Evolutionary conservation across 92 coral and sea anemone species (phyloP).

Genomic region (Desmophyllum pertusum): DNA sequence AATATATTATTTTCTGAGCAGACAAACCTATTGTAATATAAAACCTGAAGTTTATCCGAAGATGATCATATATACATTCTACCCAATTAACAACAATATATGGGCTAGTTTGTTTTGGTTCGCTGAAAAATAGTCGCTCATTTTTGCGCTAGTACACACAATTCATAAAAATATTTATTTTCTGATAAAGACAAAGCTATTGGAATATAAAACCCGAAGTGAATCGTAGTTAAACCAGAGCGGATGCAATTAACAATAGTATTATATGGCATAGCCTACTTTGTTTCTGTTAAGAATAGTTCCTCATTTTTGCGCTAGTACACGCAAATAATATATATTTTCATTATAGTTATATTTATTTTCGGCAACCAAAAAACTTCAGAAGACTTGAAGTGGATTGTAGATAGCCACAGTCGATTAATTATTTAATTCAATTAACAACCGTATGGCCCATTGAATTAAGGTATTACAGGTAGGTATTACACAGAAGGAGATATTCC

Average conservation of each 20-base stretch:
- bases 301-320: not conserved
- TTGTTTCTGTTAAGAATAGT: not conserved
- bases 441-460: not conserved
- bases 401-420: not conserved
- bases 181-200: not conserved
- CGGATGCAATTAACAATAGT: not conserved
- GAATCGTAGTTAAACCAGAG: not conserved
- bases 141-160: not conserved
- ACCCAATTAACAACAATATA: not conserved
- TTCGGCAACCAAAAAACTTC: not conserved
- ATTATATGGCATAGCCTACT: not conserved
- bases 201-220: not conserved
- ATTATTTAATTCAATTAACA: not conserved
- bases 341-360: not conserved
- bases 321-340: too few species aligned
- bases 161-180: not conserved
- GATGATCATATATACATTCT: not conserved
- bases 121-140: not conserved
- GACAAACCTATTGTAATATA: not conserved
- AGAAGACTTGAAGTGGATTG: not conserved
- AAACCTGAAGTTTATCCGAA: not conserved
- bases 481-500: not conserved
- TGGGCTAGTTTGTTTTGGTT: not conserved
- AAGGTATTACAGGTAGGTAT: not conserved
- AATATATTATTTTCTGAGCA: too few species aligned